phyloP scores from a whole-genome alignment of 2,113 vertebrate species.

The Candoia aspera region DNA sequence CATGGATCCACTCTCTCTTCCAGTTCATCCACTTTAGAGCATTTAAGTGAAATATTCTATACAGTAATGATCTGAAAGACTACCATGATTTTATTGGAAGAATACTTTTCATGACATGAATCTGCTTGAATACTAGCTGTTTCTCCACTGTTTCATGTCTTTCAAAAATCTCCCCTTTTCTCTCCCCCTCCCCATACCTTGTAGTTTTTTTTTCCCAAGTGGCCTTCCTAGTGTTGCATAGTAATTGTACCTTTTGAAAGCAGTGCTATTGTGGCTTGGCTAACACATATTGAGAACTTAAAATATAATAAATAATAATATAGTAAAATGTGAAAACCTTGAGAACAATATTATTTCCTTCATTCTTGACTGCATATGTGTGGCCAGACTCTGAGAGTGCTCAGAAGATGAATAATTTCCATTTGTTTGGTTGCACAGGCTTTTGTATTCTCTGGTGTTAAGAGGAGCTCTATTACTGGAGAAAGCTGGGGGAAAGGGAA shows the following conservation, averaged over 20 bases:
- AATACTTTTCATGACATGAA: conserved; percentile 28
- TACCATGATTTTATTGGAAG: conserved; percentile 19
- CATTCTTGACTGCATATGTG: conserved; percentile 34
- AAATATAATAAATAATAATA: neutral
- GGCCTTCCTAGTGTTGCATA: neutral
- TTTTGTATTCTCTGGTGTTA: neutral
- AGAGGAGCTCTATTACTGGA: neutral
- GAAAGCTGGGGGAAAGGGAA: neutral
- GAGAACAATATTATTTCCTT: neutral
- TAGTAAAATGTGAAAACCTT: conserved; percentile 17
- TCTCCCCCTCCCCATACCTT: conserved; percentile 9
- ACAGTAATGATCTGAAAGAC: neutral
- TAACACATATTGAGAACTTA: conserved; percentile 10
- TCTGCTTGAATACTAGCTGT: conserved; percentile 18
- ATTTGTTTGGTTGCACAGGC: neutral
- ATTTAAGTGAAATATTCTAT: neutral
- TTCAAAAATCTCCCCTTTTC: neutral
- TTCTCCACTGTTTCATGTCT: neutral
- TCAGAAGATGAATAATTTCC: neutral
- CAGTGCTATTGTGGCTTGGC: conserved; percentile 27
- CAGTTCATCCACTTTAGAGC: neutral
- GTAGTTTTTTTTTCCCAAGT: conserved; percentile 20
- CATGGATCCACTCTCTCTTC: neutral
- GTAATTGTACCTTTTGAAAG: neutral
- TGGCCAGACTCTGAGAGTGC: neutral